Conservation (phyloP, 1,140 invertebrate genomes). For the Micrasema minimum region DNA sequence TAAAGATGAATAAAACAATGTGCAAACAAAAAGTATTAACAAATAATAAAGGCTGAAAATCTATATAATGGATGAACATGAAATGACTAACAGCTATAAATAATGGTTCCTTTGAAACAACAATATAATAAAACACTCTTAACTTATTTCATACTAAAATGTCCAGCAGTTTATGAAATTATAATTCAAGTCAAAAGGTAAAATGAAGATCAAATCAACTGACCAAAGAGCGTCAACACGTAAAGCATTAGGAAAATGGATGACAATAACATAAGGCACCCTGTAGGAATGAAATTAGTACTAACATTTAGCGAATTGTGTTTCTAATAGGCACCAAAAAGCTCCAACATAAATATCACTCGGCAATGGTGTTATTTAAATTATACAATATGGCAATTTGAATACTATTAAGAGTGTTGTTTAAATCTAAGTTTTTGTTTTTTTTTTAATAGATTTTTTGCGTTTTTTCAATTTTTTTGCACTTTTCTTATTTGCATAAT, state of each 20-base stretch:
- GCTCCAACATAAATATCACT: not conserved
- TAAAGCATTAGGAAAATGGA: not conserved
- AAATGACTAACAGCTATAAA: not conserved
- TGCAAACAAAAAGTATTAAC: constrained; percentile 31
- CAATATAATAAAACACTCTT: constrained; percentile 27
- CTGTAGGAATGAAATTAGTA: constrained; percentile 7
- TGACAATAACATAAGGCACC: constrained; percentile 14
- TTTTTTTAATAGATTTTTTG: not conserved
- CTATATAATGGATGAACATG: constrained; percentile 15
- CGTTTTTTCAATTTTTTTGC: constrained; percentile 26
- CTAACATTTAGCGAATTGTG: too few relatives aligned
- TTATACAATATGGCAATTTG: constrained; percentile 23
- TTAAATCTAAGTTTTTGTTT: constrained; percentile 3
- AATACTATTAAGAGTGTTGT: constrained; percentile 26
- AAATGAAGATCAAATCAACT: not conserved
- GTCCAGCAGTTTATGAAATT: not conserved
- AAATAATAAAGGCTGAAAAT: constrained; percentile 23
- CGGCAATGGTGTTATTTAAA: not conserved
- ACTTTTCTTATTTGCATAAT: constrained; percentile 22
- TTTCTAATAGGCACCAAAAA: too few relatives aligned
- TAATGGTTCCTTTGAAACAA: constrained; percentile 2
- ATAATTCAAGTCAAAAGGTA: not conserved
- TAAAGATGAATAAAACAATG: constrained; percentile 15
- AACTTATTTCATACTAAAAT: not conserved
- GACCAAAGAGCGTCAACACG: not conserved